Base-by-base conservation (phyloP, 2,113 vertebrate genomes). In the Ochotona curzoniae region DNA sequence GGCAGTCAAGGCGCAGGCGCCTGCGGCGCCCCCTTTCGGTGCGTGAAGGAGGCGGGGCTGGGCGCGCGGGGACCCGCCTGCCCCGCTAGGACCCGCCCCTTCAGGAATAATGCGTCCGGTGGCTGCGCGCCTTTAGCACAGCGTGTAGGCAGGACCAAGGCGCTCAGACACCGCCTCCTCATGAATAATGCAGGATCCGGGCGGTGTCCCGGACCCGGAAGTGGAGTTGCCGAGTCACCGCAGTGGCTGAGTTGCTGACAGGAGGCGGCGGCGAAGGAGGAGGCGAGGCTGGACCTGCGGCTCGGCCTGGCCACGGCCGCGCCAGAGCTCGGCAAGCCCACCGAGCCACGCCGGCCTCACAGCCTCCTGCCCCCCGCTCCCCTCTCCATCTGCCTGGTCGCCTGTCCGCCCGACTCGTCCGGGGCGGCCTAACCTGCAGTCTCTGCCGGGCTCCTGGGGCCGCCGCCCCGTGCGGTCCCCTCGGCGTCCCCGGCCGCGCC, bases 161-260 rank as follows among this genome's bases (percentile, higher is more conserved):
- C 87, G 7, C 30, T 32, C 64, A 51, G 87, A 44, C 71, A 67
- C 97, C 93, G 89, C 97, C 97, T 94, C 76, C 66, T 85, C 23
- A 91, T 96, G 96, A 97, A 97, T 97, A 96, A 96, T 96, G 96
- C 85, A 94, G 5, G 1, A 2, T 13, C 1, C 94, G 94, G 94
- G 96, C 78, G 87, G 92, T 95, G 96, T 95, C 95, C 97, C 95
- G 95, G 95, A 96, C 94, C 93, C 95, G 96, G 96, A 94, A 96
- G 97, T 96, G 97, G 95, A 95, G 97, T 95, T 97, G 97, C 97
- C 91, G 96, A 98, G 97, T 97, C 97, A 97, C 97, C 94, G 96
- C 97, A 96, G 96, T 97, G 91, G 97, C 96, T 95, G 92, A 97
- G 96, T 93, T 92, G 92, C 96, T 96, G 96, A 96, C 97, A 97